Evolutionary conservation across 2,797 vertebrate genomes (phyloP), one percentile per base, ranked within the genome.

Genomic region (Ptychadena robeensis): DNA sequence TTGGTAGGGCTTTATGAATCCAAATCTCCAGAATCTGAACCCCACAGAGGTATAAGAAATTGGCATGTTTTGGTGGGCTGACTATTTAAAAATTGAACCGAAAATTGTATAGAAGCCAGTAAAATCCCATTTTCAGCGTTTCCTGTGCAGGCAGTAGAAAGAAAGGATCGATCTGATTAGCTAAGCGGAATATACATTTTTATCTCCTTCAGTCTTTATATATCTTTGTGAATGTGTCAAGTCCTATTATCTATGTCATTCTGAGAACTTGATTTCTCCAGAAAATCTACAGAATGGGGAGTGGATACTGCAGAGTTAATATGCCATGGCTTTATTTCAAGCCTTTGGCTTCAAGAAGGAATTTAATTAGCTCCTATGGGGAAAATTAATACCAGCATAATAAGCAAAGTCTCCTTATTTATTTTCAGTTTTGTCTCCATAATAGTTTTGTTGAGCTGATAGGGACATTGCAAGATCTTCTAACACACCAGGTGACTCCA

Each of bases 321-420:
- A 64, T 31, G 1, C 80, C 31, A 22, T 30, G 27, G 59, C 1
- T 66, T 57, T 85, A 63, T 84, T 63, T 57, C 12, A 44, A 22
- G 9, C 48, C 44, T 7, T 1, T 57, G 81, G 87, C 86, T 88
- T 88, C 75, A 31, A 90, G 87, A 86, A 90, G 90, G 90, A 91
- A 90, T 93, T 91, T 94, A 92, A 95, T 95, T 91, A 95, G 92
- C 88, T 94, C 91, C 90, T 84, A 81, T 85, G 89, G 91, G 91
- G 89, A 22, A 88, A 90, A 91, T 94, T 94, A 91, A 88, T 81
- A 87, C 85, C 85, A 89, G 86, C 90, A 92, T 89, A 92, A 92
- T 91, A 92, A 94, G 92, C 91, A 93, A 89, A 89, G 66, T 87
- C 89, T 86, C 86, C 82, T 74, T 80, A 87, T 92, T 92, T 91